Evolutionary conservation across 2,888 invertebrate species (phyloP).

Genomic region (Yponomeuta evonymella): DNA sequence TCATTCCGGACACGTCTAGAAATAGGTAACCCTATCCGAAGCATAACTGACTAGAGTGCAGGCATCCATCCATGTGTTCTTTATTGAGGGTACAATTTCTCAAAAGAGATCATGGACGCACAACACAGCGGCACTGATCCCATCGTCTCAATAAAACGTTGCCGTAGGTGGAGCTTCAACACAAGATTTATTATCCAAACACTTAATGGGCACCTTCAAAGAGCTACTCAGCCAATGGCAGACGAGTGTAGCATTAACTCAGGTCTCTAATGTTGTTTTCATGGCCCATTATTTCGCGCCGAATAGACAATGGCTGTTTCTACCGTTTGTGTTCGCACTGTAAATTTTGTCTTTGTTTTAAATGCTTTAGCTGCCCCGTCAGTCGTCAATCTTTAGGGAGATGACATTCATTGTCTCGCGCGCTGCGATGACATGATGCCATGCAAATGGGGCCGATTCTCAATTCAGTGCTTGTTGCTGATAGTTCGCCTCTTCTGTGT

Average conservation of each 20-base stretch:
- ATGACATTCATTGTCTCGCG: background rate
- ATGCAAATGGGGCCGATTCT: background rate
- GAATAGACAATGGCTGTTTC: background rate
- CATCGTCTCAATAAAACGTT: background rate
- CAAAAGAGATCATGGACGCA: background rate
- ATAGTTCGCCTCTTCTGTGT: background rate
- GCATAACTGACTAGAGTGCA: too few relatives aligned
- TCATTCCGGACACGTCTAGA: too few relatives aligned
- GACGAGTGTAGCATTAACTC: background rate
- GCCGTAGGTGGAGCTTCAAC: background rate
- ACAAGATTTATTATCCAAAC: background rate
- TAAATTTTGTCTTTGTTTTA: constrained; percentile 2
- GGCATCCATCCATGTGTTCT: too few relatives aligned
- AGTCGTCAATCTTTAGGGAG: background rate
- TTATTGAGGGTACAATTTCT: background rate
- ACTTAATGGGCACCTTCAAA: background rate
- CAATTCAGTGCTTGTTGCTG: background rate
- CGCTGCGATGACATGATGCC: background rate
- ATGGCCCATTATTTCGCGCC: background rate
- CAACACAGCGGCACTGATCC: too few relatives aligned
- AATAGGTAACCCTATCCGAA: too few relatives aligned
- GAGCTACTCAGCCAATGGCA: background rate
- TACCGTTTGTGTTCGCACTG: background rate
- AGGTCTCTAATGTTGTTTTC: background rate
- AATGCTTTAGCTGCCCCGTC: background rate